Percentiles rank a stretch among this genome's conserved stretches.
Evolutionary conservation across 53 echinoderm and acorn worm species (phyloP).

Genomic region (Henricia sp.): DNA sequence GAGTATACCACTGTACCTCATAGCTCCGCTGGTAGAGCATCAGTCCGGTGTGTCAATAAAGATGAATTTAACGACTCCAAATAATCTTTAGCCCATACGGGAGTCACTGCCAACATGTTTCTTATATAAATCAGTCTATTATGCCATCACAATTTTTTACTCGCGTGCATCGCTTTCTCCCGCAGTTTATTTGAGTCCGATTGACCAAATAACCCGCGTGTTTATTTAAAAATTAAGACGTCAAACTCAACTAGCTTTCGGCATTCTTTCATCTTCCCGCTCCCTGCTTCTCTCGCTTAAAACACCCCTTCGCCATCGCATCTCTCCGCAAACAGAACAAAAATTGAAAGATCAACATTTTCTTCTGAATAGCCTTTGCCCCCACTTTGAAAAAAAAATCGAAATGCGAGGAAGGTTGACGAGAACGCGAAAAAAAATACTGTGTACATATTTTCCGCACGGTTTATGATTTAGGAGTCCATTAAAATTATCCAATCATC

Average conservation of each 20-base stretch:
- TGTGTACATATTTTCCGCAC: constrained; percentile 53
- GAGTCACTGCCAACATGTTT: too few relatives aligned
- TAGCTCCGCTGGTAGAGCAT: too few relatives aligned
- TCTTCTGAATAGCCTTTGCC: constrained; percentile 21
- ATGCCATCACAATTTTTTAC: too few relatives aligned
- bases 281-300: constrained; percentile 21
- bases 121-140: too few relatives aligned
- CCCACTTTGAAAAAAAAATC: neutral
- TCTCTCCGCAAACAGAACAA: constrained; percentile 12
- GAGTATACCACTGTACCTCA: too few relatives aligned
- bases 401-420: neutral
- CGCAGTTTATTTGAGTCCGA: too few relatives aligned
- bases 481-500: constrained; percentile 52
- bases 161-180: too few relatives aligned
- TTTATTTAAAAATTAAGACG: constrained; percentile 34
- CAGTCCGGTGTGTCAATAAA: too few relatives aligned
- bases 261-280: constrained; percentile 28
- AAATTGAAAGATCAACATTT: constrained; percentile 39
- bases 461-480: constrained; percentile 51
- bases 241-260: constrained; percentile 1
- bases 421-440: neutral
- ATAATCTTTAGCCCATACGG: too few relatives aligned
- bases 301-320: constrained; percentile 7
- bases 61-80: too few relatives aligned
- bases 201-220: too few relatives aligned